Evolutionary conservation across 2,113 vertebrate genomes (phyloP), one percentile per base, ranked within the genome.

Genomic region (Myodes glareolus): DNA sequence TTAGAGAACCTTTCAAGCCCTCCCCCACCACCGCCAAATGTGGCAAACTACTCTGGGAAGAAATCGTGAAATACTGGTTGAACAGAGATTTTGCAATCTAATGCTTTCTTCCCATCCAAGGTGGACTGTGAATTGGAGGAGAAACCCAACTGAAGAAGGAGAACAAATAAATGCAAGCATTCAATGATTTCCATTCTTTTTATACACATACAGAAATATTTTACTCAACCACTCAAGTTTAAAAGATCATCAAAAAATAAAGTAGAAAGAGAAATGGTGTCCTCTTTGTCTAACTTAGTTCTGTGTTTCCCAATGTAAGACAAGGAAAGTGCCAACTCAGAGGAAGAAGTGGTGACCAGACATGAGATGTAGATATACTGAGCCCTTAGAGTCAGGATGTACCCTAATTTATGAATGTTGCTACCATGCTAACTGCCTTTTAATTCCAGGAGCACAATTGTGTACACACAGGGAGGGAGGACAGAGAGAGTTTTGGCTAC

Each of bases 1-100:
- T 73, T 92, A 42, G 81, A 96, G 3, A 80, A 85, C 36, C 97
- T 90, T 96, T 72, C 89, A 72, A 88, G 17, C 47, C 58, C 55
- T 0, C 25, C 61, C 27, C 7, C 23, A 58, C 5, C 55, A 58
- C 17, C 16, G 5, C 23, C 61, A 58, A 19, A 42, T 76, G 25
- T 27, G 13, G 47, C 61, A 82, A 94, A n/a, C 19, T 2, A 45
- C 36, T 85, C 61, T 80, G 45, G 80, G 36, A 93, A 68, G 19
- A 39, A n/a, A 91, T 65, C 75, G 77, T 77, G 47, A 39, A 65
- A 23, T 70, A 45, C 11, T 7, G 39, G 29, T 90, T 94, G 90
- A 94, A 23, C 81, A 88, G 52, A 85, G 27, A 92, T 92, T 95
- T n/a, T 70, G 29, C 58, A 90, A 45, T 82, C 36, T 58, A 68